A percentile compares a stretch with the other conserved stretches of the same genome.
phyloP scores from a whole-genome alignment of 1,140 invertebrate genomes.

The Artemia franciscana region DNA sequence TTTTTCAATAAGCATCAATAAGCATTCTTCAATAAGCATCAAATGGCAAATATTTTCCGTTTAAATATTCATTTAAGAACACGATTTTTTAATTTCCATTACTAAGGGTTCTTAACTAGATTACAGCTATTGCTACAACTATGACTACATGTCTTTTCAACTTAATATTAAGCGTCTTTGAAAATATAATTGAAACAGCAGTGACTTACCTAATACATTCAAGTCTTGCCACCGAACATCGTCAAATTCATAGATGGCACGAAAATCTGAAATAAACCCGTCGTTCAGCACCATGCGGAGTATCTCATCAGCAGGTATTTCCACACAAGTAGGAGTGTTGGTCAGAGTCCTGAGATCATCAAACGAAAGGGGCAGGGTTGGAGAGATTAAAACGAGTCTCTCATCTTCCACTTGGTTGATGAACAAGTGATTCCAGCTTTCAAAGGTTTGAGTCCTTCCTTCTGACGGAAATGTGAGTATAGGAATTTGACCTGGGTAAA shows the following conservation, averaged over 20 bases:
- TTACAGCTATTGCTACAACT: no score
- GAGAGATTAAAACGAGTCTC: not conserved
- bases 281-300: not conserved
- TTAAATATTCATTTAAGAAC: no score
- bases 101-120: no score
- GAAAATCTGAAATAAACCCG: not conserved
- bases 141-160: no score
- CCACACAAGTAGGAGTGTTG: not conserved
- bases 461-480: not conserved
- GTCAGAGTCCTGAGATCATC: not conserved
- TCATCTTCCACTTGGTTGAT: not conserved
- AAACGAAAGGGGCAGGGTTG: not conserved
- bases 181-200: no score
- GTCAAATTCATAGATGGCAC: not conserved
- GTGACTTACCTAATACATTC: not conserved
- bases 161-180: no score
- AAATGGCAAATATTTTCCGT: no score
- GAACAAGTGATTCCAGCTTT: not conserved
- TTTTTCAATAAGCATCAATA: no score
- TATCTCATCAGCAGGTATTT: not conserved
- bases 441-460: no score
- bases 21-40: no score
- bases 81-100: no score
- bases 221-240: not conserved
- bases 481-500: not conserved